A percentile compares a stretch with the other conserved stretches of the same genome.
These are phyloP conservation scores for Zaprionus inermis DNA, from an alignment of 1,140 invertebrate genomes.

Conservation along the genomic window DNA sequence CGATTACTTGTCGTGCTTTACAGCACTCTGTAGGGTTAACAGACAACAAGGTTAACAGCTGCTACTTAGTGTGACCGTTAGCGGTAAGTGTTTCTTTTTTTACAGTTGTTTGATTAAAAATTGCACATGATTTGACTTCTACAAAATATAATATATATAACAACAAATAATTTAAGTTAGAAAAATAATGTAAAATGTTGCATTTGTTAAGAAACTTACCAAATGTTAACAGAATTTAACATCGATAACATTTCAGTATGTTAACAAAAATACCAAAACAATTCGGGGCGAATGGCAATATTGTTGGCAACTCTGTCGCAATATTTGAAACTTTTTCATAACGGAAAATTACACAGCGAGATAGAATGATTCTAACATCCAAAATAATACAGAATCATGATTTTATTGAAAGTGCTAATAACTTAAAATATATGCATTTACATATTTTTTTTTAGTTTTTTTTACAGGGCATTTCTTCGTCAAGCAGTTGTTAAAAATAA, in stretches of 20 bases:
- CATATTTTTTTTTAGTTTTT: too few species aligned
- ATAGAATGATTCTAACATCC: neutral
- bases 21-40: conserved; percentile 14
- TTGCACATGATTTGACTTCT: neutral
- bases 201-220: neutral
- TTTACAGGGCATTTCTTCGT: neutral
- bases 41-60: neutral
- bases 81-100: neutral
- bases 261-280: neutral
- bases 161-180: too few species aligned
- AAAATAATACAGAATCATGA: too few species aligned
- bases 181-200: neutral
- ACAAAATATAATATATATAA: neutral
- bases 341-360: neutral
- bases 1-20: conserved; percentile 1
- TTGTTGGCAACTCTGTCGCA: neutral
- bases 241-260: conserved; percentile 13
- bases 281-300: conserved; percentile 1
- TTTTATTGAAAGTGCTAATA: too few species aligned
- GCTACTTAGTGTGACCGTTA: conserved; percentile 11
- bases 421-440: too few species aligned
- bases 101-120: neutral
- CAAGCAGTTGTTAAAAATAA: neutral
- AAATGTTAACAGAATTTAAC: neutral
- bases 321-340: neutral